These are phyloP conservation scores for Litocranius walleri DNA, from an alignment of 2,113 vertebrate species.

Conservation along the genomic window DNA sequence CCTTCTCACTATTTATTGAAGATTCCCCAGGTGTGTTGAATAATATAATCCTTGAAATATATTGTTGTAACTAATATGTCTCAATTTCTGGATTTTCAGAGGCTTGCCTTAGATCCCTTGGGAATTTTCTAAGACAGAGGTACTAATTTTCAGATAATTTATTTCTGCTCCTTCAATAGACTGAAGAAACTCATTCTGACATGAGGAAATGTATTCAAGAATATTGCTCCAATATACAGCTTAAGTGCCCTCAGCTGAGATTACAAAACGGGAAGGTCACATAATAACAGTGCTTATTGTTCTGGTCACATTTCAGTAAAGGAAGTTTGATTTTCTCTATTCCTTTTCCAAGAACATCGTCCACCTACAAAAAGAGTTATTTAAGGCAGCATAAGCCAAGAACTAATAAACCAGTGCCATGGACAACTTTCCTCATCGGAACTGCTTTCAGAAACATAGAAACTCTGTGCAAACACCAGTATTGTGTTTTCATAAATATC, in stretches of 20 bases:
- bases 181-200: neutral
- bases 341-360: constrained; percentile 32
- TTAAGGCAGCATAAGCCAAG: neutral
- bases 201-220: neutral
- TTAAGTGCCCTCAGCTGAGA: neutral
- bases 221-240: neutral
- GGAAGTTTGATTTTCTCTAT: constrained; percentile 25
- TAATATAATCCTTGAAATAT: neutral
- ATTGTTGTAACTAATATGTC: neutral
- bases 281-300: constrained; percentile 33
- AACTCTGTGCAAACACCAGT: neutral
- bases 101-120: neutral
- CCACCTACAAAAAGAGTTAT: neutral
- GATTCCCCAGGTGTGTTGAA: neutral
- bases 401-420: neutral
- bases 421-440: neutral
- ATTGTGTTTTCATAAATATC: neutral
- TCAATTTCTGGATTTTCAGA: neutral
- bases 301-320: neutral
- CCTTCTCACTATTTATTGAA: neutral
- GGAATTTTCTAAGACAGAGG: neutral
- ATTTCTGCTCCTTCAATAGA: neutral
- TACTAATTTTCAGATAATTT: neutral
- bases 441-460: neutral
- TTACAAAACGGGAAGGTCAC: neutral